phyloP scores from a whole-genome alignment of 2,797 vertebrate genomes.

The Phylloscopus collybita region DNA sequence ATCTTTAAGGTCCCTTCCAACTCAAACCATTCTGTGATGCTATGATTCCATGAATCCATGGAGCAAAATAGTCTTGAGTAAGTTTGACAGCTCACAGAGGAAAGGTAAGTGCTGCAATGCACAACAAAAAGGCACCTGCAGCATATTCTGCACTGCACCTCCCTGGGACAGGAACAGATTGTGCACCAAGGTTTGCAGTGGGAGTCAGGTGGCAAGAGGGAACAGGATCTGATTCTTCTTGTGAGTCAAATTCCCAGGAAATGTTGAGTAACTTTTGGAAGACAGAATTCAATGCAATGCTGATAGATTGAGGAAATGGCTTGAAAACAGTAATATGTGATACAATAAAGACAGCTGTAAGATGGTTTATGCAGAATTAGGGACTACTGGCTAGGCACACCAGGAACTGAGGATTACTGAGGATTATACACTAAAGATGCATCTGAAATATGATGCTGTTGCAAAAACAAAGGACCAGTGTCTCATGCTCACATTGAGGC shows the following conservation, averaged over 20 bases:
- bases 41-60: background rate
- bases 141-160: background rate
- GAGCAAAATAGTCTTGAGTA: background rate
- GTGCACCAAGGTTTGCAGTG: fast-evolving
- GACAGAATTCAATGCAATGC: background rate
- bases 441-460: constrained; percentile 15
- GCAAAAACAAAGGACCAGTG: background rate
- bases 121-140: background rate
- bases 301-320: background rate
- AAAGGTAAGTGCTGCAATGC: background rate
- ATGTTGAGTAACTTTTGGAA: background rate
- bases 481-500: background rate
- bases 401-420: constrained; percentile 37
- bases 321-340: constrained; percentile 1
- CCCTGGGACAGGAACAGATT: background rate
- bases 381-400: constrained; percentile 22
- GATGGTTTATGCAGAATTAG: constrained; percentile 22
- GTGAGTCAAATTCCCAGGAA: background rate
- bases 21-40: background rate
- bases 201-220: background rate
- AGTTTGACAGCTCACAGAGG: background rate
- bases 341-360: constrained; percentile 27
- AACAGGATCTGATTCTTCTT: background rate
- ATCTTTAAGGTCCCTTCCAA: background rate
- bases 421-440: constrained; percentile 34